A percentile compares a stretch with the other conserved stretches of the same genome.
These are phyloP conservation scores for Phylloscopus collybita DNA, from an alignment of 2,797 vertebrate species.

Conservation along the genomic window DNA sequence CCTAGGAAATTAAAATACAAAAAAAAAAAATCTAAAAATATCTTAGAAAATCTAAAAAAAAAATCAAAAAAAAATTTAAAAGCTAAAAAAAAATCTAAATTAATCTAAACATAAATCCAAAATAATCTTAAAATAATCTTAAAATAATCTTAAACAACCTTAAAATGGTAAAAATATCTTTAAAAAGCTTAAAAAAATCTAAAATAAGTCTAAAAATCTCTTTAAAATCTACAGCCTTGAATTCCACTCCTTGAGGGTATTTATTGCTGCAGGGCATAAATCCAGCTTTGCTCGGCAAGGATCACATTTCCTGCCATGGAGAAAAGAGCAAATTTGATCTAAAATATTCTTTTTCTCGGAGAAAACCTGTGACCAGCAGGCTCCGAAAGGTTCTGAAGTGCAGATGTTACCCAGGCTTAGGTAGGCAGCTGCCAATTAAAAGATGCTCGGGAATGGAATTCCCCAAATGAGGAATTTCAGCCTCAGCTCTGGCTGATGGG, in stretches of 20 bases:
- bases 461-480: neutral
- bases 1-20: neutral
- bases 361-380: neutral
- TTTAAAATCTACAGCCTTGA: neutral
- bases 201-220: neutral
- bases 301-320: rapidly evolving
- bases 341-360: neutral
- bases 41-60: no score
- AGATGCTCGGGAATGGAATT: neutral
- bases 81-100: no score
- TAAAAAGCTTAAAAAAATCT: no score
- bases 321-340: neutral
- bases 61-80: neutral
- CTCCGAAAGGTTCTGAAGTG: neutral
- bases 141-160: neutral
- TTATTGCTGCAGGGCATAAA: neutral
- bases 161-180: neutral
- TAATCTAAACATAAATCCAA: no score
- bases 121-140: no score
- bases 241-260: neutral
- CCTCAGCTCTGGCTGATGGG: neutral
- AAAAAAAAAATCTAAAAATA: neutral
- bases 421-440: neutral
- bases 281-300: neutral
- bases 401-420: neutral